A percentile compares a stretch with the other conserved stretches of the same genome.
Evolutionary conservation across 2,113 vertebrate genomes (phyloP).

Genomic region (Climacteris rufus): DNA sequence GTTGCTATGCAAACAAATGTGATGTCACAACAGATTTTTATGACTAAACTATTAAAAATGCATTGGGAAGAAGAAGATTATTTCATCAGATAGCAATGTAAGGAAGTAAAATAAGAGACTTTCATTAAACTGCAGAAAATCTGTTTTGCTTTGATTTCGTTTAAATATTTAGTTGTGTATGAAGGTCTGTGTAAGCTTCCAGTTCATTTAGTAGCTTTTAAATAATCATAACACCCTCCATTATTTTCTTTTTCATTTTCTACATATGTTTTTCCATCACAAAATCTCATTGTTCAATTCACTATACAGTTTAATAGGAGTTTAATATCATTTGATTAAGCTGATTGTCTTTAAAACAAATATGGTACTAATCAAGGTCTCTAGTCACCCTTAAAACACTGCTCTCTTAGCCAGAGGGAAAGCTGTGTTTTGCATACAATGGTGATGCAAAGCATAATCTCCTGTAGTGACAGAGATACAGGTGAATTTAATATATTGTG

Average conservation of each 20-base stretch:
- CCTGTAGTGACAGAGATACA: not conserved
- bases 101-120: slow-evolving; percentile 20
- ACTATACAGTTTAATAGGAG: not conserved
- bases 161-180: slow-evolving; percentile 16
- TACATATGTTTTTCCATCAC: not conserved
- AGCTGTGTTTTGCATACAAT: not conserved
- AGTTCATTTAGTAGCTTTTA: slow-evolving; percentile 2
- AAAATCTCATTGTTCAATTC: not conserved
- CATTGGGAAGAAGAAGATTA: slow-evolving; percentile 49
- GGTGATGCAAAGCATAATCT: not conserved
- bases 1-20: slow-evolving; percentile 66
- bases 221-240: not conserved
- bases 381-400: not conserved
- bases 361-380: not conserved
- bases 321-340: slow-evolving; percentile 4
- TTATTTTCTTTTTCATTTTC: slow-evolving; percentile 18
- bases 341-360: slow-evolving; percentile 21
- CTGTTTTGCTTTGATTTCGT: slow-evolving; percentile 3
- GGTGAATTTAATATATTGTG: not conserved
- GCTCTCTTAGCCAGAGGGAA: not conserved
- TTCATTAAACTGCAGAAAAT: slow-evolving; percentile 4
- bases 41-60: slow-evolving; percentile 65
- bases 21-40: slow-evolving; percentile 65
- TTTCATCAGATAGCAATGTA: not conserved
- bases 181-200: not conserved